Base-by-base conservation (phyloP, 2,888 invertebrate species). In the Strigamia transsilvanica region DNA sequence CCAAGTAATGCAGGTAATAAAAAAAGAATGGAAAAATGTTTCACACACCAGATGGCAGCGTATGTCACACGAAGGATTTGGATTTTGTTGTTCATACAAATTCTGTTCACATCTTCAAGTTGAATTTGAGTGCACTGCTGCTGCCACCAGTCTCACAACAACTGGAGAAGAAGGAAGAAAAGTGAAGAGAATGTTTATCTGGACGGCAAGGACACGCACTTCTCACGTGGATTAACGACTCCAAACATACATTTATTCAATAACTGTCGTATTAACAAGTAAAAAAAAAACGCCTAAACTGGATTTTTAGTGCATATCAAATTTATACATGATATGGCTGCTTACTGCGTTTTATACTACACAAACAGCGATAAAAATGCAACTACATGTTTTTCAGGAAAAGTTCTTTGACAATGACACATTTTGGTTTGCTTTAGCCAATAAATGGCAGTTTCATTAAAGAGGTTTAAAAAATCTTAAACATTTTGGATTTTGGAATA, bases 41-140 rank as follows among this genome's bases (percentile, higher is more conserved):
- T 73, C 32, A 32, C 73, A 27, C 73, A 73, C 73, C 73, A 73
- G 73, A 73, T 73, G 73, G 12, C 73, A 32, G 32, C 73, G 73
- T 32, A 73, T 73, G 73, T 73, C 73, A 73, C 73, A 73, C 13
- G 73, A 73, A 73, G 73, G 73, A 73, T 73, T 73, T 73, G 73
- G 73, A 73, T 73, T n/a, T n/a, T 73, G 27, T 73, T 73, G 73
- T 73, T 10, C 18, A 32, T 73, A 27, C 27, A 73, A 27, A 73
- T 73, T 73, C 73, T 73, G 73, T 32, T 73, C 73, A 73, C 73
- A 73, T 73, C 73, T 73, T 73, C 73, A 73, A 73, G 73, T 73
- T 73, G 73, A 73, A 73, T 73, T 73, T 27, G 73, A 73, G 73
- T 32, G 32, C 73, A 7, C 32, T 73, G 73, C 73, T 73, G 73